Evolutionary conservation across 2,888 invertebrate genomes (phyloP).

Genomic region (Meandrusa payeni): DNA sequence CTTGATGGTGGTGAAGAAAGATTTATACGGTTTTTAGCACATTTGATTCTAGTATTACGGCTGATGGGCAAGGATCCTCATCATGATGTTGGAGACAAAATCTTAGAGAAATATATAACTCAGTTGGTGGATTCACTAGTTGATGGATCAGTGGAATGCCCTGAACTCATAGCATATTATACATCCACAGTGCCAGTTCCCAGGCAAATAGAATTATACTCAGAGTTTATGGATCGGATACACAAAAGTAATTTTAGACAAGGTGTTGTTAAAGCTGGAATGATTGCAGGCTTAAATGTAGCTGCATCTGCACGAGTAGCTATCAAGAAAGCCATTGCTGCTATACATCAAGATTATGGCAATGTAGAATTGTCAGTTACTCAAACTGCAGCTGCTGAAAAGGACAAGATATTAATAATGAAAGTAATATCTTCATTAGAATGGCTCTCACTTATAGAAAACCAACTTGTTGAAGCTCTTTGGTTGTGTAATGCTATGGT

Average conservation of each 20-base stretch:
- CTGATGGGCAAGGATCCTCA: constrained; percentile 87
- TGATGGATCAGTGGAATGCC: constrained; percentile 82
- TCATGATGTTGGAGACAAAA: constrained; percentile 86
- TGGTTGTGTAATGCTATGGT: constrained; percentile 95
- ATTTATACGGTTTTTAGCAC: constrained; percentile 90
- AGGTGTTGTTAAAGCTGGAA: constrained; percentile 85
- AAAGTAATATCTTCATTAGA: constrained; percentile 84
- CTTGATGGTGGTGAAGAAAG: constrained; percentile 75
- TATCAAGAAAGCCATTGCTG: constrained; percentile 85
- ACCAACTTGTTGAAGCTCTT: constrained; percentile 90
- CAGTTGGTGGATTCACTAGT: constrained; percentile 82
- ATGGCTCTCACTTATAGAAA: constrained; percentile 90
- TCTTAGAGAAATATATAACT: constrained; percentile 87
- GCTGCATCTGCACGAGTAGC: constrained; percentile 91
- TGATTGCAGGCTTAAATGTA: constrained; percentile 89
- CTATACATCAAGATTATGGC: constrained; percentile 70
- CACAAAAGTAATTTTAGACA: constrained; percentile 83
- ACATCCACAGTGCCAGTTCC: constrained; percentile 86
- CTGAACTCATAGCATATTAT: constrained; percentile 91
- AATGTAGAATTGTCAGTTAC: constrained; percentile 81
- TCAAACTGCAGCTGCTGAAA: constrained; percentile 82
- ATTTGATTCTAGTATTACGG: constrained; percentile 90
- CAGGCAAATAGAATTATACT: constrained; percentile 80
- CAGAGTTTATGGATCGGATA: constrained; percentile 85
- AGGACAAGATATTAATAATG: constrained; percentile 62